Evolutionary conservation across 1,140 invertebrate genomes (phyloP), one percentile per base, ranked within the genome.

Genomic region (Matsumurasca onukii): DNA sequence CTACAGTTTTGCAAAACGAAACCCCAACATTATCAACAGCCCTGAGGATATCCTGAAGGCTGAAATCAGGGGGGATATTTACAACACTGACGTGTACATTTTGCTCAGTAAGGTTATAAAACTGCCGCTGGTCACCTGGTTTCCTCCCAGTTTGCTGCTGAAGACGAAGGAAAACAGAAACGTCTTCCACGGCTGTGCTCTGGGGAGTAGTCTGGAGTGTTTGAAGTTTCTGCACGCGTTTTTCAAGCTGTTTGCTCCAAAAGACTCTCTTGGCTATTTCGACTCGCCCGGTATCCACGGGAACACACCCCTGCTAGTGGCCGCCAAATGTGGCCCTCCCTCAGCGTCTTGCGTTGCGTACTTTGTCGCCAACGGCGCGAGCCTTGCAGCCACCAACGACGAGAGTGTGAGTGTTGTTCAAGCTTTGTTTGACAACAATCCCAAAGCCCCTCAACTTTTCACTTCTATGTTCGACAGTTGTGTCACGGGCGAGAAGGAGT

Each of bases 171-270:
- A 34, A 34, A 34, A 63, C 22, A 2, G 61, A 34, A 34, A 31
- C 20, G 22, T 63, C 39, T 63, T 63, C 25, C 61, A 63, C 22
- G 61, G 30, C 29, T 63, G 61, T 34, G 61, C 61, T 2, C 12
- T 31, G 2, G 61, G 29, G 20, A 31, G 61, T 34, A 63, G 27
- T 34, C 3, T 63, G n/a, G 34, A 63, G 2, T 20, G 61, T 31
- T 31, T 63, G 1, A 2, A 12, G 17, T 34, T 63, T 34, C 20
- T 63, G 31, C 22, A 63, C 20, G 31, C 31, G 9, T 63, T 34
- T 24, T 63, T 34, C 24, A 63, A n/a, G 13, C 17, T 45, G 13
- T 63, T 63, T 34, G 34, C 5, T 3, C 61, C 30, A 20, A 13
- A 63, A 34, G 2, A 2, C 25, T 59, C 30, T 13, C 13, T 9